These are phyloP conservation scores for Corella eumyota DNA, from an alignment of 23 tunicate species.

Conservation along the genomic window DNA sequence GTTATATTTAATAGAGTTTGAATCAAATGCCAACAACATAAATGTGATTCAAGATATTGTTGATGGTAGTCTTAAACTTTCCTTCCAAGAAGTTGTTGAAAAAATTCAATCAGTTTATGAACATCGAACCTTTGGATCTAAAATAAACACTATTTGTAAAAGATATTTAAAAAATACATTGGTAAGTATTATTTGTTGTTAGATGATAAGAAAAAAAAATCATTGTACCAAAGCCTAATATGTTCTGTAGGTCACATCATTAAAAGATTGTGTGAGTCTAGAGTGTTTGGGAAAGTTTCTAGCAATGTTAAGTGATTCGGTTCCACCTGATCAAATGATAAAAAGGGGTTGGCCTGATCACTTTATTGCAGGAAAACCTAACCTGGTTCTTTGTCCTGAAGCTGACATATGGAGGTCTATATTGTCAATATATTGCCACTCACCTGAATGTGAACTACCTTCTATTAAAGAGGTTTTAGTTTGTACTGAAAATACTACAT, in stretches of 20 bases:
- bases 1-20: too few relatives aligned
- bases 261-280: slow-evolving; percentile 20
- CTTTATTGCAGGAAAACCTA: slow-evolving; percentile 21
- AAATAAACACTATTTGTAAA: too few relatives aligned
- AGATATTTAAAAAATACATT: too few relatives aligned
- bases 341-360: slow-evolving; percentile 1
- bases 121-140: too few relatives aligned
- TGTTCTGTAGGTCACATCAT: slow-evolving; percentile 11
- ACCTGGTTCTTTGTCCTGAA: slow-evolving; percentile 26
- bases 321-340: neutral
- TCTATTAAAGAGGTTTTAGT: slow-evolving; percentile 34
- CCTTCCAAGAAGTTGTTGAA: too few relatives aligned
- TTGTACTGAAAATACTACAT: slow-evolving; percentile 29
- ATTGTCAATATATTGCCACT: slow-evolving; percentile 29
- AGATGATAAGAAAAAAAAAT: too few relatives aligned
- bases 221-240: too few relatives aligned
- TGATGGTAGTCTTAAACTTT: too few relatives aligned
- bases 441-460: slow-evolving; percentile 45
- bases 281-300: slow-evolving; percentile 14
- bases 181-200: too few relatives aligned
- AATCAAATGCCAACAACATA: too few relatives aligned
- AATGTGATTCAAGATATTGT: too few relatives aligned
- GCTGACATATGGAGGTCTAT: slow-evolving; percentile 14
- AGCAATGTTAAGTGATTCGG: neutral
- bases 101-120: too few relatives aligned